These are phyloP conservation scores for Apis dorsata DNA, from an alignment of 1,140 invertebrate species.

Conservation along the genomic window DNA sequence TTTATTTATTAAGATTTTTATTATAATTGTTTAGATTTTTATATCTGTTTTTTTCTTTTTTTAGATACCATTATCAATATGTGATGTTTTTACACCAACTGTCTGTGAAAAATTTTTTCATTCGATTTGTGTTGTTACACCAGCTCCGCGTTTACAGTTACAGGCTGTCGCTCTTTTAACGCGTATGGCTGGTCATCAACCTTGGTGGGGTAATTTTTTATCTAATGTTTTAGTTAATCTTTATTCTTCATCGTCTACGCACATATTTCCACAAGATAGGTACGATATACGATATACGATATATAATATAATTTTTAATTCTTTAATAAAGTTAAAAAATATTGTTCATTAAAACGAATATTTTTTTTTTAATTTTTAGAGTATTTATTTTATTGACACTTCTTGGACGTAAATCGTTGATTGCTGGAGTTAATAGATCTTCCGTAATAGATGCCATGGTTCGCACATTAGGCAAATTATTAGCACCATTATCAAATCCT, in stretches of 20 bases:
- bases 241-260: constrained; percentile 88
- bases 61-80: constrained; percentile 79
- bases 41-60: constrained; percentile 34
- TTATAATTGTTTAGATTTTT: constrained; percentile 25
- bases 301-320: neutral
- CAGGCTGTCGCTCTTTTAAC: constrained; percentile 88
- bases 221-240: constrained; percentile 89
- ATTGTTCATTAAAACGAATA: neutral
- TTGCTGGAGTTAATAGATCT: constrained; percentile 82
- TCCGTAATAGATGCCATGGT: constrained; percentile 84
- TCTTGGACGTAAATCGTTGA: constrained; percentile 90
- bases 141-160: constrained; percentile 84
- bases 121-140: constrained; percentile 82
- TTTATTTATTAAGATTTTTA: constrained; percentile 67
- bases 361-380: constrained; percentile 78
- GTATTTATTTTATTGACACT: constrained; percentile 93
- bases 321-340: neutral
- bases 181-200: constrained; percentile 87
- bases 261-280: constrained; percentile 93
- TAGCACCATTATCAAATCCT: constrained; percentile 80
- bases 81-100: constrained; percentile 81
- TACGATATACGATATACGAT: constrained; percentile 77
- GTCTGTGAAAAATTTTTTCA: constrained; percentile 87
- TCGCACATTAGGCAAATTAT: constrained; percentile 81
- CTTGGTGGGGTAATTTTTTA: constrained; percentile 94